Evolutionary conservation across 2,113 vertebrate species (phyloP), one percentile per base, ranked within the genome.

Genomic region (Turdus rufiventris): DNA sequence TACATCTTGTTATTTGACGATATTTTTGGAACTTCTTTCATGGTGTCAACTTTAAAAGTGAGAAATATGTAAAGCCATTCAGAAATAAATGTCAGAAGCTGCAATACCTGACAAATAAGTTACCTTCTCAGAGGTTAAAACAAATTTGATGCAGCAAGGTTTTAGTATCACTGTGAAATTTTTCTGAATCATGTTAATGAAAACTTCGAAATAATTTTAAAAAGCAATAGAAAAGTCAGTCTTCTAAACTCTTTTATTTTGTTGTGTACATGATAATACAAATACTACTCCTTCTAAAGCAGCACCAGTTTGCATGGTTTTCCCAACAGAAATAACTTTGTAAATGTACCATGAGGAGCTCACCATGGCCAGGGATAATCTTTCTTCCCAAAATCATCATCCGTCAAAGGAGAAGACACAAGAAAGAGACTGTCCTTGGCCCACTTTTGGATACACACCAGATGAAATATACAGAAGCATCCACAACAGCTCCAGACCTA

Each of bases 371-470:
- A 99, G 2, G 99, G 99, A 85, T 98, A 98, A 96, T 99, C 98
- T 93, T 97, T 99, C 88, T 98, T 99, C 47, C 98, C 99, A 91
- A 99, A 99, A 96, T 99, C 98, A 89, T 99, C 99, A 75, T 99
- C 99, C 0, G 98, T 98, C 95, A 98, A 94, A 4, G 98, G 97
- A 11, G 99, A 99, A 91, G 98, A 99, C 4, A 99, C 97, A 70
- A 99, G 98, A 97, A 99, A 99, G 80, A 98, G 97, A 8, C 99
- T 99, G 95, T 99, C 99, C 87, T 98, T 98, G 63, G 99, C 99
- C 99, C 99, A 99, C 74, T 99, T 99, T 85, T 99, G 99, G 78
- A 99, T 99, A 74, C 99, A 99, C 20, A 98, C 98, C 90, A 99
- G 97, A 94, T 99, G 99, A 98, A 99, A 99, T 96, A 99, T 99